These are phyloP conservation scores for Ommatoiulus sabulosus DNA, from an alignment of 2,888 invertebrate genomes.

Conservation along the genomic window DNA sequence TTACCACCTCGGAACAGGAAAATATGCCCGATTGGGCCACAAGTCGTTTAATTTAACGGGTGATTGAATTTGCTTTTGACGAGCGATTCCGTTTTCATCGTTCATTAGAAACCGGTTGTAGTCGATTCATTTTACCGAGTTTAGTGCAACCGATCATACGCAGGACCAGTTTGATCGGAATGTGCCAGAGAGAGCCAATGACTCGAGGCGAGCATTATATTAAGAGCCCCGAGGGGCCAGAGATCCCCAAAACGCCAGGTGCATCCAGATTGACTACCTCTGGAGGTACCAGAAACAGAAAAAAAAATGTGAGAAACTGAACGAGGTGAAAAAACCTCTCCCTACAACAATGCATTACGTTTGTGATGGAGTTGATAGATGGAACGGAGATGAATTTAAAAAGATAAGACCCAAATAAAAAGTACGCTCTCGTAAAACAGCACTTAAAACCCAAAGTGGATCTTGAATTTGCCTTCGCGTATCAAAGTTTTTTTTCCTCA, in stretches of 20 bases:
- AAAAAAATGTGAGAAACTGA: constrained; percentile 14
- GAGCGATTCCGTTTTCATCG: neutral
- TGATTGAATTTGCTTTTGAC: neutral
- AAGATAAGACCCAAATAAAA: constrained; percentile 48
- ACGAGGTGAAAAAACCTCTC: constrained; percentile 35
- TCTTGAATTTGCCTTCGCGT: constrained; percentile 45
- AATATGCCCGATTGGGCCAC: neutral
- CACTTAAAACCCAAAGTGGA: constrained; percentile 48
- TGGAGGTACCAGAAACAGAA: neutral
- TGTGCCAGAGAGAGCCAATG: constrained; percentile 31
- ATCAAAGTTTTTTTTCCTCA: neutral
- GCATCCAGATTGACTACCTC: constrained; percentile 25
- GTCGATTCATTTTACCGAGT: neutral
- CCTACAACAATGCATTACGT: constrained; percentile 28
- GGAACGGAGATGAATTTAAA: constrained; percentile 48
- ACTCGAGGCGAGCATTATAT: constrained; percentile 18
- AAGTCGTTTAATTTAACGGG: neutral
- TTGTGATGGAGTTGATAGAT: constrained; percentile 45
- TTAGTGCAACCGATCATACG: neutral
- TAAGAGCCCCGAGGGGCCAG: neutral
- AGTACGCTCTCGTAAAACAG: neutral
- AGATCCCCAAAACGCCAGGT: constrained; percentile 31
- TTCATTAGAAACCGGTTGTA: neutral
- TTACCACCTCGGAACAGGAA: neutral
- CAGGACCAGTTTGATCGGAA: constrained; percentile 38